These are phyloP conservation scores for Apis laboriosa DNA, from an alignment of 1,140 invertebrate genomes.

Conservation along the genomic window DNA sequence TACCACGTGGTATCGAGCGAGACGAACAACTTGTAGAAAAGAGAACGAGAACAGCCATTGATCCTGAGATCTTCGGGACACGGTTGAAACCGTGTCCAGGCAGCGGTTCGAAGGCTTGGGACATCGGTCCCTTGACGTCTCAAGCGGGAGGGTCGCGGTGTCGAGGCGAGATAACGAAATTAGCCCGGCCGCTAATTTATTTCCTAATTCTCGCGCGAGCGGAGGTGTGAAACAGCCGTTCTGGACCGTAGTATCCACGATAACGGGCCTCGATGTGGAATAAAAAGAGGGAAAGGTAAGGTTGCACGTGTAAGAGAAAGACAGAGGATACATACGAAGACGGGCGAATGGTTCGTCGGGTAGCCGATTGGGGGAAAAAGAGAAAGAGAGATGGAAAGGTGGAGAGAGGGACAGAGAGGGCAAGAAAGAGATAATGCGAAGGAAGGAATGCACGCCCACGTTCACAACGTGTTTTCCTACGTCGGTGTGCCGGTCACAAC, in stretches of 20 bases:
- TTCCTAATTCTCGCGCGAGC: conserved; percentile 79
- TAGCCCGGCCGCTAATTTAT: conserved; percentile 80
- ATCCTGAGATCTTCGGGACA: conserved; percentile 54
- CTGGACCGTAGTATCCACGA: conserved; percentile 69
- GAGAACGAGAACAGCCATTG: conserved; percentile 46
- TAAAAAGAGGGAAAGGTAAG: conserved; percentile 54
- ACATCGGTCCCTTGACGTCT: conserved; percentile 72
- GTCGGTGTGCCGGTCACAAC: conserved; percentile 71
- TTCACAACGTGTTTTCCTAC: conserved; percentile 75
- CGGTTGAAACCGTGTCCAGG: conserved; percentile 55
- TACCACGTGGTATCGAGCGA: conserved; percentile 12
- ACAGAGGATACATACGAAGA: conserved; percentile 13
- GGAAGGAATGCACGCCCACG: conserved; percentile 79
- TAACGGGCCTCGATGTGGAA: conserved; percentile 60
- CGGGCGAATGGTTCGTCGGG: conserved; percentile 10
- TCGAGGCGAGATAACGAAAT: conserved; percentile 78
- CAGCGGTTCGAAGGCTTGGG: conserved; percentile 39
- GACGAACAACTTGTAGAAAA: conserved; percentile 12
- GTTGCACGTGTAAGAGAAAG: conserved; percentile 5
- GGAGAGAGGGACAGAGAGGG: conserved; percentile 53
- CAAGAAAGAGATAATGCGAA: conserved; percentile 75
- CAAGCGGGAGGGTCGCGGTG: conserved; percentile 72
- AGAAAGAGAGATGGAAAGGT: conserved; percentile 30
- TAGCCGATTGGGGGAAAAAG: conserved; percentile 27
- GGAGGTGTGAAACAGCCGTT: conserved; percentile 81